Evolutionary conservation across 2,888 invertebrate genomes (phyloP).

Genomic region (Encarsia formosa): DNA sequence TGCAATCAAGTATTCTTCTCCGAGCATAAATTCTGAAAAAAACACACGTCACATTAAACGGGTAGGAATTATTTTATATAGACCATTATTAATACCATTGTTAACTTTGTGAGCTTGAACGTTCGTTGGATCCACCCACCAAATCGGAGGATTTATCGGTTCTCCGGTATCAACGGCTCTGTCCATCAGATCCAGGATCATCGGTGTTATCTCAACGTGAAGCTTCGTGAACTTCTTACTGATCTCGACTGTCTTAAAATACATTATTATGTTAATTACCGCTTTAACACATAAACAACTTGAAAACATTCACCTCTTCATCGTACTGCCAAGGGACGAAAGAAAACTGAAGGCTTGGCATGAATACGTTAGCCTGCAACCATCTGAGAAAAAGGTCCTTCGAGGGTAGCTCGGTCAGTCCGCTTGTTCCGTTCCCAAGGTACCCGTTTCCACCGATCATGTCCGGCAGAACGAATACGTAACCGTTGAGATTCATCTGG

Average conservation of each 20-base stretch:
- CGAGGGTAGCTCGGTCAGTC: constrained; percentile 37
- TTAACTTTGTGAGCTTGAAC: constrained; percentile 54
- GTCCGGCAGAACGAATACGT: constrained; percentile 71
- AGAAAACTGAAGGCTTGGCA: constrained; percentile 78
- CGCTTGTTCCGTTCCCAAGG: constrained; percentile 54
- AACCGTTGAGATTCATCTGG: constrained; percentile 56
- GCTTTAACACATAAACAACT: not conserved
- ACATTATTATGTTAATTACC: not conserved
- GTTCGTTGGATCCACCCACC: constrained; percentile 78
- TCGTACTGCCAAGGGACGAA: constrained; percentile 77
- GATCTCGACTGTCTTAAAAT: constrained; percentile 59
- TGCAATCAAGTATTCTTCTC: constrained; percentile 72
- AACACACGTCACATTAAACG: no score
- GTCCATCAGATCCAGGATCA: constrained; percentile 62
- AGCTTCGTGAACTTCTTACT: constrained; percentile 62
- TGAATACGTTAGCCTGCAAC: constrained; percentile 72
- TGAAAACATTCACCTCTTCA: constrained; percentile 40
- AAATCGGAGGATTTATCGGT: constrained; percentile 77
- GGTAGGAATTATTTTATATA: no score
- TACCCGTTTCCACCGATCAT: constrained; percentile 72
- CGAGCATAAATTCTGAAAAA: constrained; percentile 72
- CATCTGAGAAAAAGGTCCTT: constrained; percentile 72
- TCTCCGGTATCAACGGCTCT: constrained; percentile 59
- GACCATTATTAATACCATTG: constrained; percentile 50
- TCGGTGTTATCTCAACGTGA: constrained; percentile 60